phyloP scores from a whole-genome alignment of 2,797 vertebrate species.

The Macropodus opercularis region DNA sequence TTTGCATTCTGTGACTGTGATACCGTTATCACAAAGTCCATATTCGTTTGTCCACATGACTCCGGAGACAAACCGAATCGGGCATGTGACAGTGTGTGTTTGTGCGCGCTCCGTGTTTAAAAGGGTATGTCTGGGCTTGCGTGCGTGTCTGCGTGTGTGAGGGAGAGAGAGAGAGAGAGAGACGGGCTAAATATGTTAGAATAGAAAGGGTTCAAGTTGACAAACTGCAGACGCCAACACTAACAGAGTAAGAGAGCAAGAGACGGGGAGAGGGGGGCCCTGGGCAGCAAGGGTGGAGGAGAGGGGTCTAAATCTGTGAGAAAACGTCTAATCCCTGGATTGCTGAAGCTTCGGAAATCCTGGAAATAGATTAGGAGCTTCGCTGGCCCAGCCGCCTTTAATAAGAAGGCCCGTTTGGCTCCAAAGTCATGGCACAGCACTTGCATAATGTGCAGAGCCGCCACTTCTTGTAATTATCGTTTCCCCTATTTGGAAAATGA shows the following conservation, averaged over 20 bases:
- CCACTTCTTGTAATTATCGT: conserved; percentile 84
- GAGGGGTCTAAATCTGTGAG: conserved; percentile 79
- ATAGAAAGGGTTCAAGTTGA: conserved; percentile 69
- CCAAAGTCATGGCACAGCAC: conserved; percentile 86
- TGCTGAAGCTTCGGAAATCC: conserved; percentile 86
- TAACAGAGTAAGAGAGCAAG: conserved; percentile 54
- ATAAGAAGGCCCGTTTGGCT: conserved; percentile 81
- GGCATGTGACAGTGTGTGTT: conserved; percentile 39
- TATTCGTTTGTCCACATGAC: conserved; percentile 50
- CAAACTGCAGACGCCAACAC: conserved; percentile 81
- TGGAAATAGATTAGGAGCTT: conserved; percentile 86
- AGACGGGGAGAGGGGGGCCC: conserved; percentile 6
- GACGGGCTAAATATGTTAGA: conserved; percentile 41
- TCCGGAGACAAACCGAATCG: conserved; percentile 31
- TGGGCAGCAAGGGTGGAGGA: conserved; percentile 49
- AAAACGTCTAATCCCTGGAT: conserved; percentile 85
- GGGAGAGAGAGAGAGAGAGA: conserved; percentile 12
- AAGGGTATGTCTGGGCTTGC: conserved; percentile 35
- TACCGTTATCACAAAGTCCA: conserved; percentile 51
- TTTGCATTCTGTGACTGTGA: conserved; percentile 50
- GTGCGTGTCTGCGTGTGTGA: conserved; percentile 27
- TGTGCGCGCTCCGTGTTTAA: conserved; percentile 55
- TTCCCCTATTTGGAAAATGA: conserved; percentile 84
- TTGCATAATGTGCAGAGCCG: conserved; percentile 83
- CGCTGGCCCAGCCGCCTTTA: conserved; percentile 77